Percentiles rank a stretch among this genome's conserved stretches.
phyloP scores from a whole-genome alignment of 2,797 vertebrate genomes.

The Protosalanx chinensis region DNA sequence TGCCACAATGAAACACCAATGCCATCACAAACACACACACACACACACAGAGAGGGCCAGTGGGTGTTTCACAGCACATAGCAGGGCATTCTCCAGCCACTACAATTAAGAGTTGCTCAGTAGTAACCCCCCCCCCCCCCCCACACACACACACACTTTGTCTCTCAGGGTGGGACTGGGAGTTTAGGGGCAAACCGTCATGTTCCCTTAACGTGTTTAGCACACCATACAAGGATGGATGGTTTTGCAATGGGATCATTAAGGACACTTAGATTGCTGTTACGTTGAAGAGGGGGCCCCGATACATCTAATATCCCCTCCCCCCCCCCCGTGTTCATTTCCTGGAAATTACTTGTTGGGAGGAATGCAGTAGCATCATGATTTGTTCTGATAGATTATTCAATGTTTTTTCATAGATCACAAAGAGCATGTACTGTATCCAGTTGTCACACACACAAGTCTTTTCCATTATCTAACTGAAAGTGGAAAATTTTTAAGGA shows the following conservation, averaged over 20 bases:
- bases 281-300: slow-evolving; percentile 61
- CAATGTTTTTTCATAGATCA: no score
- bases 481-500: no score
- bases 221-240: slow-evolving; percentile 57
- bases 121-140: slow-evolving; percentile 1
- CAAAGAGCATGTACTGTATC: no score
- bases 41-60: slow-evolving; percentile 41
- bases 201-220: slow-evolving; percentile 66
- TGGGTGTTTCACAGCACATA: slow-evolving; percentile 55
- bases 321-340: slow-evolving; percentile 51
- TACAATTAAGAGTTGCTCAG: slow-evolving; percentile 66
- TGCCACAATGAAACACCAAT: slow-evolving; percentile 55
- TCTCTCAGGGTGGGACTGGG: slow-evolving; percentile 11
- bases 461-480: no score
- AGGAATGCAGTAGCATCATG: background rate
- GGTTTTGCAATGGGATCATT: slow-evolving; percentile 69
- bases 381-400: background rate
- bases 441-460: no score
- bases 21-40: slow-evolving; percentile 33
- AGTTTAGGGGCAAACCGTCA: slow-evolving; percentile 53
- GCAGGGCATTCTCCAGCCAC: slow-evolving; percentile 52
- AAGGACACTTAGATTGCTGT: slow-evolving; percentile 69
- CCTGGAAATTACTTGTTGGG: slow-evolving; percentile 57
- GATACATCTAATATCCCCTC: slow-evolving; percentile 43
- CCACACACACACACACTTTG: slow-evolving; percentile 21